These are phyloP conservation scores for Grus americana DNA, from an alignment of 2,113 vertebrate genomes.

Conservation along the genomic window DNA sequence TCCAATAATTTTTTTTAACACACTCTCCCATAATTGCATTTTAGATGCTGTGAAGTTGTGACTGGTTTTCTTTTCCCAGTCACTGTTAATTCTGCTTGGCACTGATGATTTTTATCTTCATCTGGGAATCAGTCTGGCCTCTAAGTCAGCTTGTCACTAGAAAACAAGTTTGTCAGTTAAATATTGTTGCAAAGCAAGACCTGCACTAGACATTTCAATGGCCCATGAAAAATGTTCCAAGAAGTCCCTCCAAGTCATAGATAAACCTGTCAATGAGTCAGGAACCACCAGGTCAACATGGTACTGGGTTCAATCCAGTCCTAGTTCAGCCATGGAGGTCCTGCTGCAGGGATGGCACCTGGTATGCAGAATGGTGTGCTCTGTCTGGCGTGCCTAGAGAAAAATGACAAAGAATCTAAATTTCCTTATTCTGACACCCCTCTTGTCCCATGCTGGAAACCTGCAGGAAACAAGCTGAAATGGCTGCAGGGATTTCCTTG, in stretches of 20 bases:
- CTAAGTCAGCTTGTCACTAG: not conserved
- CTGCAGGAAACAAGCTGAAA: not conserved
- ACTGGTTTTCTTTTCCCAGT: not conserved
- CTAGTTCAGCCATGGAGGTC: not conserved
- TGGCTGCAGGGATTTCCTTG: not conserved
- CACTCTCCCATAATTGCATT: not conserved
- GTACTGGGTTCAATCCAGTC: not conserved
- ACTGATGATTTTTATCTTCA: not conserved
- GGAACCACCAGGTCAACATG: not conserved
- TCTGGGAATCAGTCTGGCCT: not conserved
- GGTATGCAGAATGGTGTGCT: rapidly evolving
- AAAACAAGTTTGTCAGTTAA: not conserved
- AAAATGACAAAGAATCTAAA: not conserved
- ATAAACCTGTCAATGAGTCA: not conserved
- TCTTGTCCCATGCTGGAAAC: not conserved
- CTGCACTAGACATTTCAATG: not conserved
- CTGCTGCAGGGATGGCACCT: not conserved
- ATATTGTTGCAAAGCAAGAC: not conserved
- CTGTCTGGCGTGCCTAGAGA: not conserved
- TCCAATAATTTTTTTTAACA: not conserved
- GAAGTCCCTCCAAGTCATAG: not conserved
- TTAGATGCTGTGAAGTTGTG: not conserved
- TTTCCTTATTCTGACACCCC: not conserved
- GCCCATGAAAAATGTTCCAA: not conserved
- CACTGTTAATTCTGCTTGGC: conserved; percentile 1